phyloP scores from a whole-genome alignment of 1,140 invertebrate genomes.

The Megathymus violae region DNA sequence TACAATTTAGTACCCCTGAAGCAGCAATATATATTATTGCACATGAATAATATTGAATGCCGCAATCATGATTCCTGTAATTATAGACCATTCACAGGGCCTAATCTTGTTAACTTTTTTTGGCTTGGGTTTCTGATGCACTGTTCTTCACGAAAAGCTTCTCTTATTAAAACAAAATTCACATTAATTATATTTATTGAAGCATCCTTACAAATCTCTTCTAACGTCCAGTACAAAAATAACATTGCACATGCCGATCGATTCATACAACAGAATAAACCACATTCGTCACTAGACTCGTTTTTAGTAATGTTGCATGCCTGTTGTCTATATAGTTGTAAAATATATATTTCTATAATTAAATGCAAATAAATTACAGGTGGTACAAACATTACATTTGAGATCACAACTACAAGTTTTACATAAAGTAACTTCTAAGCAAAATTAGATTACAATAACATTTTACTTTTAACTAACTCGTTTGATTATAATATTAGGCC shows the following conservation, averaged over 20 bases:
- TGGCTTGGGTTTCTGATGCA: no score
- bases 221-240: conserved; percentile 59
- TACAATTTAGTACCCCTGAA: no score
- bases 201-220: conserved; percentile 66
- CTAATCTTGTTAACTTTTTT: no score
- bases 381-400: conserved; percentile 19
- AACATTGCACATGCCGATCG: conserved; percentile 39
- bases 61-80: no score
- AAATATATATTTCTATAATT: conserved; percentile 1
- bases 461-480: background rate
- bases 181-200: conserved; percentile 65
- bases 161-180: conserved; percentile 24
- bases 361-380: conserved; percentile 7
- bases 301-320: conserved; percentile 25
- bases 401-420: conserved; percentile 18
- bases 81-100: no score
- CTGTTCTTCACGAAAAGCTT: no score
- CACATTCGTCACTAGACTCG: conserved; percentile 41
- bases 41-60: no score
- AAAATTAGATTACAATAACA: no score
- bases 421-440: no score
- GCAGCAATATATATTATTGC: no score
- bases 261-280: conserved; percentile 33
- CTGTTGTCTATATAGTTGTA: no score
- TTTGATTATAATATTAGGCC: conserved; percentile 3